Conservation (phyloP, 2,113 vertebrate species). For the Andinoacara biseriatus region DNA sequence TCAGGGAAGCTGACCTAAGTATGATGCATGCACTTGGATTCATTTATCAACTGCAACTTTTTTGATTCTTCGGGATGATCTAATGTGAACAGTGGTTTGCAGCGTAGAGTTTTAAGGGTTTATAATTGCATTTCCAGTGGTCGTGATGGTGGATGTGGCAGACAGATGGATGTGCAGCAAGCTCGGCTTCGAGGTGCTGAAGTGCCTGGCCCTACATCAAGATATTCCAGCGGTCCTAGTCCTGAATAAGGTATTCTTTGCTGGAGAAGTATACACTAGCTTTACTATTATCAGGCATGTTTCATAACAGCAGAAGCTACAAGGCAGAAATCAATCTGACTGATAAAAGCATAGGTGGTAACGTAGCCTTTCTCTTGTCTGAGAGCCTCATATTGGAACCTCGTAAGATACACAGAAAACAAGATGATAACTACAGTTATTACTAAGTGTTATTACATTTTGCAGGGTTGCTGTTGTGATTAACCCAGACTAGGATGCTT, state of each 20-base stretch:
- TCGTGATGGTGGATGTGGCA: slow-evolving; percentile 90
- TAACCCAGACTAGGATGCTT: too few species aligned
- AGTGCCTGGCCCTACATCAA: slow-evolving; percentile 82
- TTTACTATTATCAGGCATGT: background rate
- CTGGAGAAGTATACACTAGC: background rate
- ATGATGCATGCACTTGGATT: slow-evolving; percentile 24
- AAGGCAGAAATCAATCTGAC: background rate
- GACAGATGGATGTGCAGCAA: slow-evolving; percentile 86
- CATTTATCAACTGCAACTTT: background rate
- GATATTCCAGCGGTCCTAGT: slow-evolving; percentile 88
- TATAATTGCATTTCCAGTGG: slow-evolving; percentile 75
- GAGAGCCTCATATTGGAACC: background rate
- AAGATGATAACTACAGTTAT: too few species aligned
- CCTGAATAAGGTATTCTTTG: slow-evolving; percentile 89
- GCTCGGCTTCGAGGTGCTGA: slow-evolving; percentile 86
- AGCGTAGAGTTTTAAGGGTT: background rate
- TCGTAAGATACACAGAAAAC: background rate
- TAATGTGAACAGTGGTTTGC: background rate
- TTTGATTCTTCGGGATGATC: background rate
- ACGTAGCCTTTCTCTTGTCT: background rate
- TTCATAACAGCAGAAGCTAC: background rate
- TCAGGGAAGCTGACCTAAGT: slow-evolving; percentile 90
- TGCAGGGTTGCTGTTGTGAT: too few species aligned
- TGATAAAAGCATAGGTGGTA: background rate
- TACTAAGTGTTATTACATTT: background rate